Conservation (phyloP, 2,113 vertebrate species). For the Smithornis capensis region DNA sequence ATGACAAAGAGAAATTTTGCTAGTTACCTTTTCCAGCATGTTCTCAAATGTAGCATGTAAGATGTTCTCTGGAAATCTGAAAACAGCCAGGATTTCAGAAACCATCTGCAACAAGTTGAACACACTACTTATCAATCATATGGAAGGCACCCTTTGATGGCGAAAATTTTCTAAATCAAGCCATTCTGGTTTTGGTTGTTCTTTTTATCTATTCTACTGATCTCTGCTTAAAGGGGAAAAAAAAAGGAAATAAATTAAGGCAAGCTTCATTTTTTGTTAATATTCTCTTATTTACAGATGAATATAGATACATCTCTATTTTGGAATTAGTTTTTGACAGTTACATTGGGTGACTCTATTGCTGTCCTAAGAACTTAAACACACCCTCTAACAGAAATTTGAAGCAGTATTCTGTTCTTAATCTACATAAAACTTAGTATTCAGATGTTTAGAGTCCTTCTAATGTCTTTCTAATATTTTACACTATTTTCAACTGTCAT, state of each 20-base stretch:
- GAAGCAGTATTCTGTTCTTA: background rate
- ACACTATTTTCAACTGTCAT: accelerated
- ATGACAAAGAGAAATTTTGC: background rate
- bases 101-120: background rate
- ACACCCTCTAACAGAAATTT: background rate
- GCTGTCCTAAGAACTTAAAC: background rate
- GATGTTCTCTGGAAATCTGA: background rate
- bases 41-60: background rate
- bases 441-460: background rate
- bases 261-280: background rate
- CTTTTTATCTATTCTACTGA: background rate
- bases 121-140: background rate
- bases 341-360: background rate
- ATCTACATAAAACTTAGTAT: background rate
- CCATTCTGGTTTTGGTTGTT: background rate
- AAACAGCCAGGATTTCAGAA: background rate
- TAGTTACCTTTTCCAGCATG: background rate
- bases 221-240: background rate
- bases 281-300: accelerated
- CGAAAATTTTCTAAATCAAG: background rate
- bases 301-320: background rate
- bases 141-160: accelerated
- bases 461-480: background rate
- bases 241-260: background rate
- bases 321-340: background rate